Percentiles rank a stretch among this genome's conserved stretches.
Evolutionary conservation across 2,113 vertebrate genomes (phyloP).

Genomic region (Cyanistes caeruleus): DNA sequence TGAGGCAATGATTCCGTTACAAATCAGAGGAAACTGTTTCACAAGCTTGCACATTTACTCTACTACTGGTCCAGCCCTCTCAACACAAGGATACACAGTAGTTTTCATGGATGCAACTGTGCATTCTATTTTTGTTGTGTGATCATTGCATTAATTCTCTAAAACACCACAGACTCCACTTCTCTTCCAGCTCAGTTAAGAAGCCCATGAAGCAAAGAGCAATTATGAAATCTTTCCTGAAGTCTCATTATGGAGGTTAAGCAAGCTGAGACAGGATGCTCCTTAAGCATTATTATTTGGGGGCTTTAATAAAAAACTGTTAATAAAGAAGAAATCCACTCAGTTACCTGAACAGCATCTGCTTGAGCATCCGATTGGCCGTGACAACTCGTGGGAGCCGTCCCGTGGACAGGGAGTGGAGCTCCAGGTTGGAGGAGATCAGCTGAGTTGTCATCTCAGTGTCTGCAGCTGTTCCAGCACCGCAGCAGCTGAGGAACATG

Average conservation of each 20-base stretch:
- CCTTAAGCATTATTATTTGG: rapidly evolving
- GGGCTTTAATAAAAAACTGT: not conserved
- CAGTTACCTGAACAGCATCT: slow-evolving; percentile 96
- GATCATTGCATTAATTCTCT: not conserved
- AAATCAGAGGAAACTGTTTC: not conserved
- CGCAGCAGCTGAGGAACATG: slow-evolving; percentile 84
- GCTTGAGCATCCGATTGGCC: slow-evolving; percentile 96
- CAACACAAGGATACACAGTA: not conserved
- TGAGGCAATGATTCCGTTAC: not conserved
- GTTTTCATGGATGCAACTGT: not conserved
- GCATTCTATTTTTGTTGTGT: not conserved
- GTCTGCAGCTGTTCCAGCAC: slow-evolving; percentile 95
- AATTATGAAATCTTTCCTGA: not conserved
- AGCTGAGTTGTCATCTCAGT: slow-evolving; percentile 98
- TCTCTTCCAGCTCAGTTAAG: not conserved
- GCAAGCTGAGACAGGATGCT: not conserved
- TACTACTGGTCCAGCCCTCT: not conserved
- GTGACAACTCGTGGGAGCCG: slow-evolving; percentile 91
- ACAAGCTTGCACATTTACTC: not conserved
- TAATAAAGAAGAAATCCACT: not conserved
- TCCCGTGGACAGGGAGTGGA: slow-evolving; percentile 92
- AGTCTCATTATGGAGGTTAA: rapidly evolving
- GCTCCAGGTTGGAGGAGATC: slow-evolving; percentile 97
- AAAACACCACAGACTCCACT: not conserved
- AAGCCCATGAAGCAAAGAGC: not conserved